Conservation (phyloP, 1,140 invertebrate genomes). For the Tribolium castaneum region DNA sequence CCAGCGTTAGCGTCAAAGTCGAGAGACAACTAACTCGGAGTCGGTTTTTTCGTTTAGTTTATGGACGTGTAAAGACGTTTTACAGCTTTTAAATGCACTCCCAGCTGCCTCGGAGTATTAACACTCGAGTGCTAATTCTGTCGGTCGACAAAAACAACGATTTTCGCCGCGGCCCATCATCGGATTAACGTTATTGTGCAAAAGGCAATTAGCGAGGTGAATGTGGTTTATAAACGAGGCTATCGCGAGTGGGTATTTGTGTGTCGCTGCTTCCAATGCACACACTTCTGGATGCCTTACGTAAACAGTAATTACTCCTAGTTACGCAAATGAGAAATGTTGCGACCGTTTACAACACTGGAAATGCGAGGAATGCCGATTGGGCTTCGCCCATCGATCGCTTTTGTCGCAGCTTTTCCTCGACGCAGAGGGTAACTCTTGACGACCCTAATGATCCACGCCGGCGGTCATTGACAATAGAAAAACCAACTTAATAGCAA, state of each 20-base stretch:
- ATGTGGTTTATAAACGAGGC: constrained; percentile 54
- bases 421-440: background rate
- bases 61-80: constrained; percentile 34
- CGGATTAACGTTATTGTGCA: constrained; percentile 43
- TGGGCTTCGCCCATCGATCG: background rate
- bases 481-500: constrained; percentile 40
- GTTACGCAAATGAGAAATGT: constrained; percentile 42
- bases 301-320: constrained; percentile 44
- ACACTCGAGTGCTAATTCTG: constrained; percentile 33
- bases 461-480: constrained; percentile 37
- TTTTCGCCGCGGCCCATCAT: constrained; percentile 13
- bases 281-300: constrained; percentile 34
- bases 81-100: constrained; percentile 35
- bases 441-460: constrained; percentile 15
- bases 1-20: background rate
- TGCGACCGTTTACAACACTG: constrained; percentile 29
- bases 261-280: constrained; percentile 27
- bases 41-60: constrained; percentile 29
- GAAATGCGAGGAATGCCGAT: constrained; percentile 30
- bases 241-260: constrained; percentile 52
- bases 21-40: background rate
- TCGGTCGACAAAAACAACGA: constrained; percentile 7
- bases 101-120: constrained; percentile 12
- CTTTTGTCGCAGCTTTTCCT: background rate
- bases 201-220: constrained; percentile 53